These are phyloP conservation scores for Ornithorhynchus anatinus DNA, from an alignment of 2,113 vertebrate species.

Conservation along the genomic window DNA sequence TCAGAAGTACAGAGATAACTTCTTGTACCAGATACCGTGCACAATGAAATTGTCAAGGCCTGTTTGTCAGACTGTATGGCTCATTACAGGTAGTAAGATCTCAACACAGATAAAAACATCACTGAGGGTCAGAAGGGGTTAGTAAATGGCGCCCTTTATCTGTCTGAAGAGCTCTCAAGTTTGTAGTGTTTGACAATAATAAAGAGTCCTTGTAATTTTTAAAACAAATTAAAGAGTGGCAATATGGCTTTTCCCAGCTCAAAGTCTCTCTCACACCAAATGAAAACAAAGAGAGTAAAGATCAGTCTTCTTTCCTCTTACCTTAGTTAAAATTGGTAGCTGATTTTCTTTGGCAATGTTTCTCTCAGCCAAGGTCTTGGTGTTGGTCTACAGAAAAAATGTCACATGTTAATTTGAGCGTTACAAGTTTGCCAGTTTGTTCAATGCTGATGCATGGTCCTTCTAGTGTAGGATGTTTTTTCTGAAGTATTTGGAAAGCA, in stretches of 20 bases:
- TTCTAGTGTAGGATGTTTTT: no score
- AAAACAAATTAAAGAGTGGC: background rate
- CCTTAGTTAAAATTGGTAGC: background rate
- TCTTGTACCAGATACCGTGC: background rate
- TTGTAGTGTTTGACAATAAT: slow-evolving; percentile 7
- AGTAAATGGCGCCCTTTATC: background rate
- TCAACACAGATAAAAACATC: background rate
- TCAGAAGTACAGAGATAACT: background rate
- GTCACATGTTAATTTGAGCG: background rate
- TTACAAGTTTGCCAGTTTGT: background rate
- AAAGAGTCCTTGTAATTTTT: background rate
- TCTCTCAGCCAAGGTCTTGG: background rate
- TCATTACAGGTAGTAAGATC: background rate
- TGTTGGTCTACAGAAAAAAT: no score
- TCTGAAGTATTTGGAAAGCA: background rate
- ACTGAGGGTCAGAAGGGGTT: fast-evolving
- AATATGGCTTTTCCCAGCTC: background rate
- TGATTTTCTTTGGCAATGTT: background rate
- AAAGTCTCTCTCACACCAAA: background rate
- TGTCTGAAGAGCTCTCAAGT: background rate
- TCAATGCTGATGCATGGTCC: no score
- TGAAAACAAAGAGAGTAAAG: background rate
- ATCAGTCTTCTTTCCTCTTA: fast-evolving
- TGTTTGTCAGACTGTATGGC: slow-evolving; percentile 21
- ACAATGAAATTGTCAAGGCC: background rate